Evolutionary conservation across 2,797 vertebrate genomes (phyloP).

Genomic region (Phrynocephalus vlangalii): DNA sequence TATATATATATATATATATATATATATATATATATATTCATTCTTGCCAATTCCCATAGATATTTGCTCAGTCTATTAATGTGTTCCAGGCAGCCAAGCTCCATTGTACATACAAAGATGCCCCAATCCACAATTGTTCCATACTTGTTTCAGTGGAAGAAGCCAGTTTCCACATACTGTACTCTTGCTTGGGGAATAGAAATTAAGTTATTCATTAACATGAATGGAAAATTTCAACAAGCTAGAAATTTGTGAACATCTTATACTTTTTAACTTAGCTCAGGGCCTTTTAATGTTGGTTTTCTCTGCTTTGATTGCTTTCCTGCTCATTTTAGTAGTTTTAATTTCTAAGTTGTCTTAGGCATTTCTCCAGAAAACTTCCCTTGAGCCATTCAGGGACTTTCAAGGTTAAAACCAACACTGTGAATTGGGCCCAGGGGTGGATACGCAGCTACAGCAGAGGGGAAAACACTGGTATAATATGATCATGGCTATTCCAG

Average conservation of each 20-base stretch:
- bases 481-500: background rate
- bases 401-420: background rate
- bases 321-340: background rate
- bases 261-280: background rate
- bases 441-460: background rate
- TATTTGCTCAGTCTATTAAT: conserved; percentile 8
- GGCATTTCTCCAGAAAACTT: background rate
- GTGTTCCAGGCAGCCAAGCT: background rate
- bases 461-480: background rate
- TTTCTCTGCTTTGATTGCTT: background rate
- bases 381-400: background rate
- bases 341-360: background rate
- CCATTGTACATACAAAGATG: background rate
- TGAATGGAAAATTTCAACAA: background rate
- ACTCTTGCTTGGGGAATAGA: background rate
- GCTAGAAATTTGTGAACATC: background rate
- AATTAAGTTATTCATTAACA: background rate
- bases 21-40: too few relatives aligned
- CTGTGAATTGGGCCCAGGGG: background rate
- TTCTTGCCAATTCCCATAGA: background rate
- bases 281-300: background rate
- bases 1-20: background rate
- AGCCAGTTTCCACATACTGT: background rate
- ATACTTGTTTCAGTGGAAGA: background rate
- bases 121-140: background rate